Percentiles rank a stretch among this genome's conserved stretches.
Conservation (phyloP, 2,797 vertebrate genomes). For the Tragopan temminckii region DNA sequence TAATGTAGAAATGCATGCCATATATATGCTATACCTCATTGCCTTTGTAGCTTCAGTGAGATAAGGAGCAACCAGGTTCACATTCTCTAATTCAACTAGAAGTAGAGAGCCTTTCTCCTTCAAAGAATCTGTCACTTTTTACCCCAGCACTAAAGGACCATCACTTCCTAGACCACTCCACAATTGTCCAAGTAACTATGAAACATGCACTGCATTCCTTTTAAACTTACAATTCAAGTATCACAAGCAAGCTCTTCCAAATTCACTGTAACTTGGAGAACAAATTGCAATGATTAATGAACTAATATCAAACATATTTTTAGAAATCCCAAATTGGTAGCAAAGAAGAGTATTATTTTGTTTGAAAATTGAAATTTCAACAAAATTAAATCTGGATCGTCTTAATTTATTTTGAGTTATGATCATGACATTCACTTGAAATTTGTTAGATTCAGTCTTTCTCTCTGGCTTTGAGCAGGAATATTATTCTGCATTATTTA, state of each 20-base stretch:
- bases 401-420: background rate
- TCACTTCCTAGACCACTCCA: background rate
- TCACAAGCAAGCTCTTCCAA: background rate
- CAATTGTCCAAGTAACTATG: background rate
- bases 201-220: background rate
- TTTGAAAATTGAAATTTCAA: background rate
- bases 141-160: background rate
- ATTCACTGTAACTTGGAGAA: background rate
- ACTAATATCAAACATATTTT: background rate
- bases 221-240: background rate
- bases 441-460: background rate
- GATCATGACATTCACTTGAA: background rate
- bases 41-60: conserved; percentile 47
- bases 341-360: background rate
- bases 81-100: background rate
- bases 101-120: background rate
- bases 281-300: background rate
- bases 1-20: background rate
- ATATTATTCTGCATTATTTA: background rate
- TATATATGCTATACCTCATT: background rate
- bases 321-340: background rate
- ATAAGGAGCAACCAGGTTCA: background rate
- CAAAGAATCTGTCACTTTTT: background rate
- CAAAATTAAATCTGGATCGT: background rate
- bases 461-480: background rate